These are phyloP conservation scores for Parotia lawesii DNA, from an alignment of 2,113 vertebrate genomes.

Conservation along the genomic window DNA sequence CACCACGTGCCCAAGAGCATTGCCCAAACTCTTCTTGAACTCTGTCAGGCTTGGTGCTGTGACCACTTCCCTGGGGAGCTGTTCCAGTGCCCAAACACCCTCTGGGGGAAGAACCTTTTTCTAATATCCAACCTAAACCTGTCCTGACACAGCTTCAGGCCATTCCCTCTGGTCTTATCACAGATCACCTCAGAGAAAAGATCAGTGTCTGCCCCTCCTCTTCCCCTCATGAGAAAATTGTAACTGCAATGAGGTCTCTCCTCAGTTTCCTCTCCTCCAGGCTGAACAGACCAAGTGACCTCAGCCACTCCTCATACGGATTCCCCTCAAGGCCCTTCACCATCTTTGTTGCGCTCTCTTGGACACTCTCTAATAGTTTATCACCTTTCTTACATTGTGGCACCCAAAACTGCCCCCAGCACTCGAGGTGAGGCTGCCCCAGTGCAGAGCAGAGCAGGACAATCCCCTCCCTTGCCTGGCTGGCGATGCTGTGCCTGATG, in stretches of 20 bases:
- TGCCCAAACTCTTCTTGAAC: not conserved
- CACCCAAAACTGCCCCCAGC: not conserved
- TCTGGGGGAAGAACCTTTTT: not conserved
- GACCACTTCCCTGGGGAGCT: not conserved
- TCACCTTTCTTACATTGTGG: not conserved
- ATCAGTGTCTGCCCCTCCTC: not conserved
- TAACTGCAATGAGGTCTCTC: not conserved
- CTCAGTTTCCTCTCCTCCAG: not conserved
- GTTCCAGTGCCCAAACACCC: rapidly evolving
- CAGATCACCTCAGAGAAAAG: not conserved
- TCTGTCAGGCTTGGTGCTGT: not conserved
- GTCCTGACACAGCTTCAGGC: not conserved
- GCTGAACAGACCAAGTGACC: not conserved
- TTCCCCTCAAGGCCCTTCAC: not conserved
- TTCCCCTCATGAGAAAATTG: not conserved
- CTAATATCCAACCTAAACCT: not conserved
- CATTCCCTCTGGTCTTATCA: rapidly evolving
- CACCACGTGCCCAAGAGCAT: rapidly evolving
- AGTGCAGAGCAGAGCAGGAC: not conserved
- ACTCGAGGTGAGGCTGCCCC: rapidly evolving
- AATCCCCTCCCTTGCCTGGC: not conserved
- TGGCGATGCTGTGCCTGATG: not conserved
- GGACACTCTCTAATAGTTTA: not conserved
- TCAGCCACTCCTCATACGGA: rapidly evolving
- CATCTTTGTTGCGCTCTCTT: not conserved